Evolutionary conservation across 2,797 vertebrate species (phyloP).

Genomic region (Sitta carolinensis): DNA sequence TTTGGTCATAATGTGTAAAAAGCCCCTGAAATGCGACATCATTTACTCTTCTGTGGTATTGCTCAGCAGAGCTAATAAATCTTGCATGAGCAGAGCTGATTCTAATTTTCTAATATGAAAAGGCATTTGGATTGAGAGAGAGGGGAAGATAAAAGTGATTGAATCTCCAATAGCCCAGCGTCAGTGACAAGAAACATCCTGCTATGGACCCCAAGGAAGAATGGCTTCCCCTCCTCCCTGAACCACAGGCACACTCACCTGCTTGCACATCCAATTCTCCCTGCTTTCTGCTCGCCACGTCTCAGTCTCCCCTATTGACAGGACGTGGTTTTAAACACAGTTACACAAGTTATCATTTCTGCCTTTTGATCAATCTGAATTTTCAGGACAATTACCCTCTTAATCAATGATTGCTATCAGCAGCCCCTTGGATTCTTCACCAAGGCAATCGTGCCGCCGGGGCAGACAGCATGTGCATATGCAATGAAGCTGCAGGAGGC

Average conservation of each 20-base stretch:
- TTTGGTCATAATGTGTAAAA: conserved; percentile 78
- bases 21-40: conserved; percentile 80
- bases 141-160: conserved; percentile 83
- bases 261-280: conserved; percentile 70
- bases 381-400: conserved; percentile 83
- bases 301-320: conserved; percentile 78
- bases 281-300: conserved; percentile 71
- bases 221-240: conserved; percentile 66
- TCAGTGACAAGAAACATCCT: conserved; percentile 82
- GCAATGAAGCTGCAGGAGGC: conserved; percentile 76
- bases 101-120: conserved; percentile 86
- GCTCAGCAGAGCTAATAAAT: conserved; percentile 83
- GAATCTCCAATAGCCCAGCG: conserved; percentile 80
- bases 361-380: conserved; percentile 84
- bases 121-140: conserved; percentile 82
- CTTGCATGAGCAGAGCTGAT: conserved; percentile 83
- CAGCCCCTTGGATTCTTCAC: conserved; percentile 76
- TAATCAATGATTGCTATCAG: conserved; percentile 84
- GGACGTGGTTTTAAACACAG: conserved; percentile 80
- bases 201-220: conserved; percentile 74
- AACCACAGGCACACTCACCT: conserved; percentile 45
- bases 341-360: conserved; percentile 83
- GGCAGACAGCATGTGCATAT: conserved; percentile 75
- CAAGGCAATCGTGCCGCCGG: conserved; percentile 75
- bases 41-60: conserved; percentile 80